These are phyloP conservation scores for Neoitamus cyanurus DNA, from an alignment of 2,888 invertebrate genomes.

Conservation along the genomic window DNA sequence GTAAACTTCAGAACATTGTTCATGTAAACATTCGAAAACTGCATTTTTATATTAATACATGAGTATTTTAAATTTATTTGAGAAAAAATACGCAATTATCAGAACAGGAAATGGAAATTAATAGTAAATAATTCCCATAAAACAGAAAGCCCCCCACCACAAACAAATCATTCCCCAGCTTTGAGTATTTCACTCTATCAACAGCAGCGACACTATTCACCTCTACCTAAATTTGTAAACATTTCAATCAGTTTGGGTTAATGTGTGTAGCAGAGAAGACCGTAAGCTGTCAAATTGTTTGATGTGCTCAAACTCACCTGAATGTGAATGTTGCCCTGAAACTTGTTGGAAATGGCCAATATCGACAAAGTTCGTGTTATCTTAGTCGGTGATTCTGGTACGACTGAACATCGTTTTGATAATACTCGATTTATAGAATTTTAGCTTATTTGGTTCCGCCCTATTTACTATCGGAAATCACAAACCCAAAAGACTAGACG, in stretches of 20 bases:
- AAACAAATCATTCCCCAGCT: constrained; percentile 7
- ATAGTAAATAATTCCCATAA: too few relatives aligned
- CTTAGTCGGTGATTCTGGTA: constrained; percentile 92
- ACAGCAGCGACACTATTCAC: constrained; percentile 45
- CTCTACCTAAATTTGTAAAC: constrained; percentile 33
- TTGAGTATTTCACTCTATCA: background rate
- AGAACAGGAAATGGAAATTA: background rate
- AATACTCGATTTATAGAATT: background rate
- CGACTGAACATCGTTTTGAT: constrained; percentile 54
- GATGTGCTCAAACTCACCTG: constrained; percentile 45
- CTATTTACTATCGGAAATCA: background rate
- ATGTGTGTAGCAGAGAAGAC: constrained; percentile 29
- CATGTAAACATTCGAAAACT: too few relatives aligned
- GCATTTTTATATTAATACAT: too few relatives aligned
- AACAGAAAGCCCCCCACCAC: background rate
- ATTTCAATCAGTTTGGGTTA: constrained; percentile 21
- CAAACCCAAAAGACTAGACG: constrained; percentile 43
- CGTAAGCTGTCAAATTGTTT: constrained; percentile 43
- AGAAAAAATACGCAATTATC: too few relatives aligned
- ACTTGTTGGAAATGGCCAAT: constrained; percentile 73
- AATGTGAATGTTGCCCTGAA: constrained; percentile 3
- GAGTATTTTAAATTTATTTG: too few relatives aligned
- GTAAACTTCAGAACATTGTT: too few relatives aligned
- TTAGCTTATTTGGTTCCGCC: background rate
- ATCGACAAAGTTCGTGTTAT: constrained; percentile 92